These are phyloP conservation scores for Daboia siamensis DNA, from an alignment of 2,113 vertebrate species.

Conservation along the genomic window DNA sequence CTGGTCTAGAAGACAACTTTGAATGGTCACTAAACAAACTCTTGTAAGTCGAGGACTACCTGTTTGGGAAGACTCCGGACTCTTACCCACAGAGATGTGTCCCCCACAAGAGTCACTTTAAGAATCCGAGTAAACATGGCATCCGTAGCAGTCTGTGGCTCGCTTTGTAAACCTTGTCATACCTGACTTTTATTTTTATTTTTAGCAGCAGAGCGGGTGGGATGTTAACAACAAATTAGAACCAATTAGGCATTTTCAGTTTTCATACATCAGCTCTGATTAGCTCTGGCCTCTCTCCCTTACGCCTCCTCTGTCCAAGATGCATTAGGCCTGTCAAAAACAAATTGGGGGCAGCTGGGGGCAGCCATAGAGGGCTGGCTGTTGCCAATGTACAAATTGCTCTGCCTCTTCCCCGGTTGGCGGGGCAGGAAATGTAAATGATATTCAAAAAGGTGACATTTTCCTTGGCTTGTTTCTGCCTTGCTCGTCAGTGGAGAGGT, in stretches of 20 bases:
- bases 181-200: constrained; percentile 30
- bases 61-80: neutral
- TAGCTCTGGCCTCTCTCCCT: constrained; percentile 21
- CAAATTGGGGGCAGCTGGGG: constrained; percentile 50
- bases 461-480: constrained; percentile 42
- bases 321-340: constrained; percentile 48
- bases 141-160: neutral
- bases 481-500: constrained; percentile 59
- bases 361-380: constrained; percentile 32
- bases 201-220: neutral
- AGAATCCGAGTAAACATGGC: constrained; percentile 1
- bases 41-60: too few relatives aligned
- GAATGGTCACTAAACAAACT: neutral
- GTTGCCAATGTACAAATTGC: constrained; percentile 55
- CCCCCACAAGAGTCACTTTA: constrained; percentile 4
- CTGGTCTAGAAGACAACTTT: too few relatives aligned
- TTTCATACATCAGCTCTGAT: constrained; percentile 40
- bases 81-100: neutral
- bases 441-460: constrained; percentile 56
- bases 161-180: neutral
- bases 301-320: constrained; percentile 46
- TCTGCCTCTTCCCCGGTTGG: neutral
- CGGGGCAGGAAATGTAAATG: constrained; percentile 58
- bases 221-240: constrained; percentile 41
- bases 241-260: constrained; percentile 42